Evolutionary conservation across 2,797 vertebrate species (phyloP).

Genomic region (Eulemur rubriventer): DNA sequence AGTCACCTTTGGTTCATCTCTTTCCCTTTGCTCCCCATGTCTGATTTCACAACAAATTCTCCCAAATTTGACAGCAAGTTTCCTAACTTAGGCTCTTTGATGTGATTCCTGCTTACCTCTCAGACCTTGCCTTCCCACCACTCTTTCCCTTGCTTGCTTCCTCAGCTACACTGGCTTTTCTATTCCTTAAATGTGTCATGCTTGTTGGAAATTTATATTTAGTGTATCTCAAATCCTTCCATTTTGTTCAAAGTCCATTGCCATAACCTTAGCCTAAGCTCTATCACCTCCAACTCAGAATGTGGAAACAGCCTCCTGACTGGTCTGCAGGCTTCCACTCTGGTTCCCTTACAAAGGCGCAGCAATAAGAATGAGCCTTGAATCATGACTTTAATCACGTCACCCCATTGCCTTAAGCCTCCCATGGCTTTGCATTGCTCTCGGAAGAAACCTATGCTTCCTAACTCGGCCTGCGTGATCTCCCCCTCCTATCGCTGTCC

Average conservation of each 20-base stretch:
- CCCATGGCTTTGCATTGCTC: not conserved
- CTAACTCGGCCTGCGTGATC: not conserved
- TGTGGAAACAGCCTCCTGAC: not conserved
- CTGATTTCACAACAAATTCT: not conserved
- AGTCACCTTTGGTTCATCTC: not conserved
- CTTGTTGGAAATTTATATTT: not conserved
- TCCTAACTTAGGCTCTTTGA: not conserved
- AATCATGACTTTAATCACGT: not conserved
- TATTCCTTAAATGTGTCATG: not conserved
- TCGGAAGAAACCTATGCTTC: not conserved
- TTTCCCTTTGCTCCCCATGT: not conserved
- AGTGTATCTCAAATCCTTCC: not conserved
- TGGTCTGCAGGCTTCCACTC: not conserved
- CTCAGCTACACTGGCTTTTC: not conserved
- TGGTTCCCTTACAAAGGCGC: not conserved
- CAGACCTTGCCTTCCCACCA: not conserved
- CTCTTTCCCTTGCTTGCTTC: not conserved
- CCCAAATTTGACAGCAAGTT: not conserved
- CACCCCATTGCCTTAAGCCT: not conserved
- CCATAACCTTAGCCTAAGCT: not conserved
- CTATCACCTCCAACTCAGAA: not conserved
- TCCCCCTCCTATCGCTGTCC: accelerated
- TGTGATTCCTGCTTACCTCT: not conserved
- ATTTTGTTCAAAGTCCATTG: not conserved
- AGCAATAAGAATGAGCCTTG: not conserved